Evolutionary conservation across 2,113 vertebrate genomes (phyloP).

Genomic region (Sander lucioperca): DNA sequence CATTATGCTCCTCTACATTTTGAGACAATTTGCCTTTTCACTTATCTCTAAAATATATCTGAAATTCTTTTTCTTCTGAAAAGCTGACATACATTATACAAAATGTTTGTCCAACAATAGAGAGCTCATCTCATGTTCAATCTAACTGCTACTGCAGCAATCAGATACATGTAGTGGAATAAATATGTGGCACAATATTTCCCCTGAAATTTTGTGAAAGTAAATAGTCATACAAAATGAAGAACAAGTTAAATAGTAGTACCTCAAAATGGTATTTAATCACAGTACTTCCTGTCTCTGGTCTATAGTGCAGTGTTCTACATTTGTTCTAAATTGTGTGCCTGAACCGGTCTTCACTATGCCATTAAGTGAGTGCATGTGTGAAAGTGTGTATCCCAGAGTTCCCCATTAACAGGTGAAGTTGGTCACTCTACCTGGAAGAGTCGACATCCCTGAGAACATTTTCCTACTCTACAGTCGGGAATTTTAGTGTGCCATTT

Average conservation of each 20-base stretch:
- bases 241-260: not conserved
- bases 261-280: not conserved
- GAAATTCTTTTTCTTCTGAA: too few species aligned
- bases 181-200: not conserved
- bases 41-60: too few species aligned
- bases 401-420: conserved; percentile 18
- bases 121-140: too few species aligned
- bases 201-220: not conserved
- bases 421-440: conserved; percentile 20
- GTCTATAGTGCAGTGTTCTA: not conserved
- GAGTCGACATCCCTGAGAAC: not conserved
- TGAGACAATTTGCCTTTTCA: not conserved
- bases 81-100: too few species aligned
- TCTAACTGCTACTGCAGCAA: too few species aligned
- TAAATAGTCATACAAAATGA: not conserved
- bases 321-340: not conserved
- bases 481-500: conserved; percentile 24
- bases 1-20: too few species aligned
- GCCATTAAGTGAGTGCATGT: conserved; percentile 9
- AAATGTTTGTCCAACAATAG: too few species aligned
- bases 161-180: too few species aligned
- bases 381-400: conserved; percentile 25
- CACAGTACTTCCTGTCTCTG: not conserved
- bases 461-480: conserved; percentile 12
- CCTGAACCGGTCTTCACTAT: not conserved